Base-by-base conservation (phyloP, 2,113 vertebrate species). In the Phyllostomus hastatus region DNA sequence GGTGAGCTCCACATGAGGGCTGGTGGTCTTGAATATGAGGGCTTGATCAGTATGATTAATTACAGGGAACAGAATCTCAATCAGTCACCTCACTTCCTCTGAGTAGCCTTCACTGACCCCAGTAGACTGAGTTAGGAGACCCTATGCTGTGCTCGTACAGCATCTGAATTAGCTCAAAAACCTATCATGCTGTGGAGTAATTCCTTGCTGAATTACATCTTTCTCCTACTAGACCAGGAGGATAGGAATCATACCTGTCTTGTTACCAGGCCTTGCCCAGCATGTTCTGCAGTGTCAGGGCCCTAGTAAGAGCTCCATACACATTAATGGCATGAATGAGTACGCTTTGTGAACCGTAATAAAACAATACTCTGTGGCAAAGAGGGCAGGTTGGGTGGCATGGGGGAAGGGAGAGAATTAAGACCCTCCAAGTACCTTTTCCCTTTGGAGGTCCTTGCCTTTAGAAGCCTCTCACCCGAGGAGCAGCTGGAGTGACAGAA, bases 401-500 rank as follows among this genome's bases (percentile, higher is more conserved):
- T 54, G 86, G 4, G 2, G 52, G 48, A 67, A 91, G 35, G 19
- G 22, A 95, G 38, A 93, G 73, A 96, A 83, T 83, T 50, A 89
- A 96, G 79, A 94, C 69, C 76, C 61, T 95, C 41, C 70, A 67
- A 84, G 35, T 88, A 61, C 76, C 46, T 94, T 75, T 88, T 96
- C 96, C 95, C 97, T 98, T 96, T 0, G 52, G 96, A 98, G 92
- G 91, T 86, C 97, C 97, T 98, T 96, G 96, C 97, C 95, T 98
- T 97, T 92, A 97, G 80, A 98, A 98, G 97, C 95, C 88, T 98
- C 97, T 98, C 97, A 97, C 97, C 96, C 94, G 72, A 97, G 97
- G 93, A 97, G 96, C 96, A 79, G 93, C 90, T 97, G 91, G 97
- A 98, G 97, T 97, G 97, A 98, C 96, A 98, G 97, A 98, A 98